Conservation (phyloP, 1,140 invertebrate genomes). For the Adoxophyes honmai region DNA sequence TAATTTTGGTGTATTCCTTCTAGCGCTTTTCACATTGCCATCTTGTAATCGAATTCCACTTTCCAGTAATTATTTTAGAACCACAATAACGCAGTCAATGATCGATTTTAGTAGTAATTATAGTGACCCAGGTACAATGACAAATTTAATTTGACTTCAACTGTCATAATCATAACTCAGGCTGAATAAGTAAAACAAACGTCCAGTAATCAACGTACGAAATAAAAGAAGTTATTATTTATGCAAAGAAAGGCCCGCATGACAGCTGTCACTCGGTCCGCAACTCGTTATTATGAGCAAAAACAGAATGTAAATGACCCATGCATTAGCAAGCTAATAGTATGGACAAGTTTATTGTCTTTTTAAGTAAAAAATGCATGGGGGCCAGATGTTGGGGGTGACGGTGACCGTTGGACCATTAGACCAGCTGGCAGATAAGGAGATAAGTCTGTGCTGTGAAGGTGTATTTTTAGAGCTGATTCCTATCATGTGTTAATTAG, state of each 20-base stretch:
- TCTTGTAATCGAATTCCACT: no score
- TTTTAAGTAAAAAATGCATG: constrained; percentile 33
- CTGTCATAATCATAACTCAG: no score
- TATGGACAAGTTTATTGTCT: constrained; percentile 44
- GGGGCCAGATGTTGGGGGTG: constrained; percentile 44
- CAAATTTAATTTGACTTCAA: no score
- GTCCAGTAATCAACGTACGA: no score
- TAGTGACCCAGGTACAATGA: no score
- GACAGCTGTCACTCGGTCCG: constrained; percentile 45
- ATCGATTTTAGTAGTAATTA: no score
- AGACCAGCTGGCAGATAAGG: constrained; percentile 16
- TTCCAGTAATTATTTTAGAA: no score
- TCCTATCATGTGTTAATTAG: no score
- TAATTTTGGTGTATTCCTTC: background rate
- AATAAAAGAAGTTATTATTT: no score
- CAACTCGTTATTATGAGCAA: constrained; percentile 9
- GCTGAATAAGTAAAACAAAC: no score
- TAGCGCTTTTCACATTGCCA: background rate
- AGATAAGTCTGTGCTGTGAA: background rate
- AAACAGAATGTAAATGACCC: constrained; percentile 36
- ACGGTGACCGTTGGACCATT: background rate
- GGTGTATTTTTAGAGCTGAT: no score
- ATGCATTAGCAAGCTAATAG: constrained; percentile 41
- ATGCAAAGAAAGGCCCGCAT: constrained; percentile 33
- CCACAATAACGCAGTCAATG: no score